Conservation (phyloP, 2,113 vertebrate species). For the Lontra canadensis region DNA sequence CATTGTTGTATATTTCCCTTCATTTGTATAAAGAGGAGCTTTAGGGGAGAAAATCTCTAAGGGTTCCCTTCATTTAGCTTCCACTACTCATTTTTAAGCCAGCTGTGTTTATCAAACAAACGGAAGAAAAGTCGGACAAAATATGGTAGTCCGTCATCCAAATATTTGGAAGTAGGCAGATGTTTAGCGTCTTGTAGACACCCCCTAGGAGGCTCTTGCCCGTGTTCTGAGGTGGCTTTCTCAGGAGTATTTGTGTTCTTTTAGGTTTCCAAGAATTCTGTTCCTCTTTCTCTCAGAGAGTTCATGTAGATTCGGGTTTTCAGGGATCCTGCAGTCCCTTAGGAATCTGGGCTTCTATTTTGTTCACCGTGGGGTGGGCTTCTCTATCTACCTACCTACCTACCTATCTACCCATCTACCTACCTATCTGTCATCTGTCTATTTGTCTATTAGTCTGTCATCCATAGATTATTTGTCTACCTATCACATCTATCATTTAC, state of each 20-base stretch:
- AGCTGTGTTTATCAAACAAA: conserved; percentile 69
- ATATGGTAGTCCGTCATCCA: not conserved
- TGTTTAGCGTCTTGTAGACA: not conserved
- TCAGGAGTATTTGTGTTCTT: not conserved
- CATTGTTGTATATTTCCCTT: not conserved
- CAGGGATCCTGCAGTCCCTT: not conserved
- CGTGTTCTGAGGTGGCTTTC: not conserved
- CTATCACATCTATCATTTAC: not conserved
- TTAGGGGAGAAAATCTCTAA: not conserved
- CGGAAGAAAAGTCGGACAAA: conserved; percentile 13
- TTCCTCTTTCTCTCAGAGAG: not conserved
- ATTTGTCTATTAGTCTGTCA: not conserved
- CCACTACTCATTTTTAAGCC: not conserved
- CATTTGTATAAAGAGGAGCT: not conserved
- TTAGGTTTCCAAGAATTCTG: not conserved
- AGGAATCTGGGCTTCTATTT: not conserved
- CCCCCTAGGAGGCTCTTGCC: not conserved
- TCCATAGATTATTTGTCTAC: not conserved
- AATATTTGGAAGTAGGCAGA: conserved; percentile 58
- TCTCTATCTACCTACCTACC: not conserved
- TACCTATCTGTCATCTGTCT: not conserved
- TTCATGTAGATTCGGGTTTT: not conserved
- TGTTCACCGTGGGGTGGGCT: not conserved
- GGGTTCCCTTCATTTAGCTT: not conserved
- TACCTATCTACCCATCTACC: not conserved